These are phyloP conservation scores for Naso thynnoides DNA, from an alignment of 2,797 vertebrate genomes.

Conservation along the genomic window DNA sequence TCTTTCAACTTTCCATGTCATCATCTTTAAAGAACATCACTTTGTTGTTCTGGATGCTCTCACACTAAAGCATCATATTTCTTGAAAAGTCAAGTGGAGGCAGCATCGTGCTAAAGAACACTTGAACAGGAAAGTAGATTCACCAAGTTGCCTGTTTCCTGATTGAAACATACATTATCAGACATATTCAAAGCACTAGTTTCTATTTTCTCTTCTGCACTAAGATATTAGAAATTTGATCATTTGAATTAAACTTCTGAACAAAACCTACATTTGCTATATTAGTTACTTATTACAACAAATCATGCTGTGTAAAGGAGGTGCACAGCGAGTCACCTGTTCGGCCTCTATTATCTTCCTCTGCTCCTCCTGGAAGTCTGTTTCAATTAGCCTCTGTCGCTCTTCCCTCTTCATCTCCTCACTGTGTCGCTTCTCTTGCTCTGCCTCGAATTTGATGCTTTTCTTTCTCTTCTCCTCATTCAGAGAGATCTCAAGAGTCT, in stretches of 20 bases:
- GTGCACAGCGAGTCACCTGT: constrained; percentile 59
- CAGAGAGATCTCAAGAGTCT: constrained; percentile 78
- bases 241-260: background rate
- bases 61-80: background rate
- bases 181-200: background rate
- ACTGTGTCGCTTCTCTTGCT: constrained; percentile 70
- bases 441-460: constrained; percentile 60
- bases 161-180: background rate
- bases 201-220: background rate
- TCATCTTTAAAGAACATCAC: background rate
- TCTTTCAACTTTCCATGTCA: background rate
- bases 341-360: constrained; percentile 68
- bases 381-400: constrained; percentile 70
- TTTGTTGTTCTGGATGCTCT: background rate
- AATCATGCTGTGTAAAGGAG: background rate
- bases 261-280: background rate
- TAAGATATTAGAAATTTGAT: background rate
- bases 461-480: constrained; percentile 76
- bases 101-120: background rate
- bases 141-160: background rate
- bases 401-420: constrained; percentile 79
- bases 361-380: constrained; percentile 86
- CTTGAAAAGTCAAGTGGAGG: background rate
- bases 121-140: background rate
- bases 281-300: background rate